Evolutionary conservation across 2,113 vertebrate species (phyloP).

Genomic region (Cathartes aura): DNA sequence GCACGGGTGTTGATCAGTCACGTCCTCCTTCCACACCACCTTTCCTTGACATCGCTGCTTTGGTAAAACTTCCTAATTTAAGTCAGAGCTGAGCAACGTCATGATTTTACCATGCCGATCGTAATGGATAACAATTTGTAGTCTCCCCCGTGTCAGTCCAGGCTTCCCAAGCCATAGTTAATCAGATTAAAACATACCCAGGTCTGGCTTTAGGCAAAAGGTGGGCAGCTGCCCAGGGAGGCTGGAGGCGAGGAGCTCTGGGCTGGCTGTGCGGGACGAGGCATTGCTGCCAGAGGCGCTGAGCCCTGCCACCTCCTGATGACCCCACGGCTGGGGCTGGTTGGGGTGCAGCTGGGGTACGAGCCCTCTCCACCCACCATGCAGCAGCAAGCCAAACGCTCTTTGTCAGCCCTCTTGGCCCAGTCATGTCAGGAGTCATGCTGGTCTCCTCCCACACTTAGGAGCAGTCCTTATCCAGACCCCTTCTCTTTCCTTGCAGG

Average conservation of each 20-base stretch:
- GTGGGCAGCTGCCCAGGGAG: not conserved
- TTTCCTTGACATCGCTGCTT: not conserved
- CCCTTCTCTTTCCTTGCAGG: not conserved
- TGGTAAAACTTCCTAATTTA: not conserved
- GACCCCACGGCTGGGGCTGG: not conserved
- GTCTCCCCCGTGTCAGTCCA: not conserved
- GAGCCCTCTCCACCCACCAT: not conserved
- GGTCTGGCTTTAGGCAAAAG: not conserved
- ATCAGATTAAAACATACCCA: not conserved
- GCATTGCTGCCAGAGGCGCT: rapidly evolving
- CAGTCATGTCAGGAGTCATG: not conserved
- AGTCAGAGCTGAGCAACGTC: not conserved
- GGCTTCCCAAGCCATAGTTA: not conserved
- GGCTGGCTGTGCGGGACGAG: not conserved
- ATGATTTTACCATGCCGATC: rapidly evolving
- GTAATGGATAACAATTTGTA: not conserved
- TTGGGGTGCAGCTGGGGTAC: not conserved
- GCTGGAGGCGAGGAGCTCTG: not conserved
- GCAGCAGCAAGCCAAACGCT: not conserved
- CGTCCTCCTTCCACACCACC: not conserved
- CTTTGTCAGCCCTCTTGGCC: not conserved
- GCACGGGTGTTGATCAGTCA: not conserved
- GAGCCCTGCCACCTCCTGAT: not conserved
- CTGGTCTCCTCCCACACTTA: rapidly evolving
- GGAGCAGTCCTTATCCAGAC: not conserved